phyloP scores from a whole-genome alignment of 2,113 vertebrate species.

The Genyomyrus donnyi region DNA sequence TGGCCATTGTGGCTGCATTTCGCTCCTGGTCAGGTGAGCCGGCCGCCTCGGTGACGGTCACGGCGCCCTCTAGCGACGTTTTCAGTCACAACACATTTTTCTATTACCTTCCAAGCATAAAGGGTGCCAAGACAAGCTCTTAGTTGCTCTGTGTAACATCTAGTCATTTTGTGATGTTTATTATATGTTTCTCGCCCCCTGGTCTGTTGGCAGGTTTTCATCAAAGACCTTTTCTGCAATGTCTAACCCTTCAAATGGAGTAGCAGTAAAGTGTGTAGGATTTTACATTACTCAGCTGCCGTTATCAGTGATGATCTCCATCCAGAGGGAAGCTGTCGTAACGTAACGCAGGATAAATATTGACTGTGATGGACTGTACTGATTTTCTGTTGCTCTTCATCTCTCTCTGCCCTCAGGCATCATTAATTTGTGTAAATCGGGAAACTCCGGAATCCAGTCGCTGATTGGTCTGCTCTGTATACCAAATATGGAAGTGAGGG shows the following conservation, averaged over 20 bases:
- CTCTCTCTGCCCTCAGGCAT: conserved; percentile 67
- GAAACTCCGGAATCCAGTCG: conserved; percentile 94
- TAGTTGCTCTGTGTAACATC: background rate
- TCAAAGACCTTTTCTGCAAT: background rate
- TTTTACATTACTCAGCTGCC: background rate
- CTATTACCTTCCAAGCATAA: background rate
- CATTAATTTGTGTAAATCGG: conserved; percentile 92
- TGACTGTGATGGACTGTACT: background rate
- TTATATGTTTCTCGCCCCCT: background rate
- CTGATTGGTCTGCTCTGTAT: conserved; percentile 94
- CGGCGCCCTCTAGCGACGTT: background rate
- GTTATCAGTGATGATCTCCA: background rate
- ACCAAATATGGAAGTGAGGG: conserved; percentile 98
- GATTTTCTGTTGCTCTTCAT: conserved; percentile 15
- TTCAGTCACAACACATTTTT: background rate
- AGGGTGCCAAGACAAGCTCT: background rate
- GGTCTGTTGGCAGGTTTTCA: background rate
- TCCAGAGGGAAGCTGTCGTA: background rate
- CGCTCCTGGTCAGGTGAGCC: conserved; percentile 92
- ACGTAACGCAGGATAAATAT: background rate
- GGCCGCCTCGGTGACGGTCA: background rate
- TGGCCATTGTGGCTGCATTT: conserved; percentile 95
- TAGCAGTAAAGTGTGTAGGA: background rate
- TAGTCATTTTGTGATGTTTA: background rate
- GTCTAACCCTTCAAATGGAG: background rate